Conservation (phyloP, 2,797 vertebrate species). For the Alauda arvensis region DNA sequence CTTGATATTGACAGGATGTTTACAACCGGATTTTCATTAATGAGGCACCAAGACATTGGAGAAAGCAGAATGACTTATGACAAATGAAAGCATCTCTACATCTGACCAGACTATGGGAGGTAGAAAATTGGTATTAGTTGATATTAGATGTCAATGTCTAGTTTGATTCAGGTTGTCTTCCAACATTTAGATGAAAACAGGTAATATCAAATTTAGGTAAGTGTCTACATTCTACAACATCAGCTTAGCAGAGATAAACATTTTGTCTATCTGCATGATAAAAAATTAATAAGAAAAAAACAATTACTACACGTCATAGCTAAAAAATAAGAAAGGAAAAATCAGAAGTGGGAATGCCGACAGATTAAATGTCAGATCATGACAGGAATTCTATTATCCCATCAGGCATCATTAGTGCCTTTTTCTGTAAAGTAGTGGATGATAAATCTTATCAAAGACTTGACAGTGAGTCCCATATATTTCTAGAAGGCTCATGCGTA, state of each 20-base stretch:
- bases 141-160: not conserved
- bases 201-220: not conserved
- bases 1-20: not conserved
- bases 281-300: not conserved
- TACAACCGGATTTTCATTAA: not conserved
- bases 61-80: not conserved
- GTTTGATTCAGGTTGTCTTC: not conserved
- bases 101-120: not conserved
- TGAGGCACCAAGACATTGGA: not conserved
- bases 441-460: not conserved
- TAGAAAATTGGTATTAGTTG: not conserved
- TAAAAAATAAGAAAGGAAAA: not conserved
- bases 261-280: not conserved
- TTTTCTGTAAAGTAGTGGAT: not conserved
- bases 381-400: not conserved
- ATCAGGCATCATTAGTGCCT: not conserved
- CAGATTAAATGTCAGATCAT: not conserved
- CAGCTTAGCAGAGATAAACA: not conserved
- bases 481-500: not conserved
- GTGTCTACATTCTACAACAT: not conserved
- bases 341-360: not conserved
- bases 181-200: not conserved
- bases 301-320: not conserved
- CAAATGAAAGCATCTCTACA: not conserved
- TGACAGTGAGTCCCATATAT: not conserved